Base-by-base conservation (phyloP, 2,888 invertebrate species). In the Drepana falcataria region DNA sequence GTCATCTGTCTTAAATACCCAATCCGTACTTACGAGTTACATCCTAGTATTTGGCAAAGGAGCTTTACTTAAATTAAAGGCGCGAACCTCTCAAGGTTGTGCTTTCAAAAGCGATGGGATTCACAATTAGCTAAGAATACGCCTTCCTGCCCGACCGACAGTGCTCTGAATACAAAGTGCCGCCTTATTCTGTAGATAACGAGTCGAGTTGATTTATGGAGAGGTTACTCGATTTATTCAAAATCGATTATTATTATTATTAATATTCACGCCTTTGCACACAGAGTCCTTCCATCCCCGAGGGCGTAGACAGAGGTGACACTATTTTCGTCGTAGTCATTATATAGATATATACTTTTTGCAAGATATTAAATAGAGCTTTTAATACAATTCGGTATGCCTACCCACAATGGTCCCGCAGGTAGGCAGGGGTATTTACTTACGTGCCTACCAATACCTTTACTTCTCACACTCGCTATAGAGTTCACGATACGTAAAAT, bases 121-220 rank as follows among this genome's bases (percentile, higher is more conserved):
- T 75, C 68, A 75, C 75, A 74, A 78, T 78, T 74, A 75, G 69
- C 69, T 55, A 66, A 69, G 65, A 75, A 73, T 71, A 68, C 64
- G 64, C 60, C 54, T 55, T 61, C 55, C 49, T 53, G 58, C 53
- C 54, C 60, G 56, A 59, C 55, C 55, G 56, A 21, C 58, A 67
- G 68, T 64, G 65, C 54, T 41, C 48, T 49, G 68, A 69, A 71
- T 71, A 64, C 52, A 52, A 52, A 65, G 63, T 48, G 52, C 3
- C 40, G 53, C 41, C 48, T 48, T 71, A 71, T 71, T 72, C 65
- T 64, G 55, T 35, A 4, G 7, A 37, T 47, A 37, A 4, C 54
- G 35, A 37, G 35, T 40, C 6, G 44, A 44, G 9, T 44, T 9
- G 44, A 44, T 44, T 44, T 6, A 44, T 44, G 44, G 9, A 44